These are phyloP conservation scores for Epirrhoe tristata DNA, from an alignment of 2,888 invertebrate genomes.

Conservation along the genomic window DNA sequence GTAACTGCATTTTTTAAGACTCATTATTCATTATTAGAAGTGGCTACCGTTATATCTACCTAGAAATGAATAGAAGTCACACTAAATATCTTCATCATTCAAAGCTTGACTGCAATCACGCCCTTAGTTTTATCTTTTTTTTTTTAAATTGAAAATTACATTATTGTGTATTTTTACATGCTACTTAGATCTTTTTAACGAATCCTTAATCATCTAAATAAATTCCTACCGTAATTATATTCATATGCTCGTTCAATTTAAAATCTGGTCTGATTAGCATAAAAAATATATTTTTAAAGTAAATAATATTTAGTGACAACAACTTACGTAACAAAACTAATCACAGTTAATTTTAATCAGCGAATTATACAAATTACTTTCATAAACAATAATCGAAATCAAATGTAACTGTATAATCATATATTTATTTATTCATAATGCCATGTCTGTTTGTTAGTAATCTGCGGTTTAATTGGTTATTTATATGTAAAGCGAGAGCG, in stretches of 20 bases:
- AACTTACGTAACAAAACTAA: not conserved
- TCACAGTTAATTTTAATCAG: conserved; percentile 16
- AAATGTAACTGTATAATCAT: conserved; percentile 40
- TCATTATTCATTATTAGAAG: conserved; percentile 81
- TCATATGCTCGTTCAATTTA: too few relatives aligned
- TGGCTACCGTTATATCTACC: conserved; percentile 68
- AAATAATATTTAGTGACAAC: not conserved
- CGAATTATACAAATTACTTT: conserved; percentile 12
- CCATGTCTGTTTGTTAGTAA: conserved; percentile 17
- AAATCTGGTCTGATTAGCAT: too few relatives aligned
- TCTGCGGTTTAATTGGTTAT: conserved; percentile 72
- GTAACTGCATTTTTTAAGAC: conserved; percentile 62
- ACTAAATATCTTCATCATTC: not conserved
- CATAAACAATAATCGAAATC: conserved; percentile 18
- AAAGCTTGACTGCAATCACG: not conserved
- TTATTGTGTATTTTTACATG: too few relatives aligned
- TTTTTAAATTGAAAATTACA: too few relatives aligned
- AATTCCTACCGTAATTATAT: too few relatives aligned
- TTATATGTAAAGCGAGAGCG: conserved; percentile 80
- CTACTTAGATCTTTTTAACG: too few relatives aligned
- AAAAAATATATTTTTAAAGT: too few relatives aligned
- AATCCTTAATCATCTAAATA: too few relatives aligned
- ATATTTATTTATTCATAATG: conserved; percentile 15
- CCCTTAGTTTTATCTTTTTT: too few relatives aligned
- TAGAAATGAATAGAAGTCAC: conserved; percentile 15